Base-by-base conservation (phyloP, 2,797 vertebrate genomes). In the Chanos chanos region DNA sequence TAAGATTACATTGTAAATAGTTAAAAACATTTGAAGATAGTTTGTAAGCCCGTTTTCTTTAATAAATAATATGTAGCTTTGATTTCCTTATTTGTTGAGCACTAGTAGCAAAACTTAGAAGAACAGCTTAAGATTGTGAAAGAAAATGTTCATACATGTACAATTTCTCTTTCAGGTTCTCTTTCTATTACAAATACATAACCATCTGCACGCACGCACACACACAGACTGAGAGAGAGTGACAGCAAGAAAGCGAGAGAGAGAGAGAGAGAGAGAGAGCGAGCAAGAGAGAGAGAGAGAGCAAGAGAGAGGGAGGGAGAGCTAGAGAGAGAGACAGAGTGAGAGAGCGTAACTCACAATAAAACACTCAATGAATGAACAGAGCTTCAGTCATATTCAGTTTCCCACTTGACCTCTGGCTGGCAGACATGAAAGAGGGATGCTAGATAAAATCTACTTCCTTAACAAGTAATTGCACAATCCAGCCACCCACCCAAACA, bases 101-200 rank as follows among this genome's bases (percentile, higher is more conserved):
- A 75, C 69, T 77, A 78, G 68, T 73, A 60, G 72, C 66, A 80
- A 78, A 73, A 78, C 55, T 72, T 64, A 47, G 67, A 67, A 51
- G 45, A 74, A 71, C 15, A 53, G 61, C 56, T 37, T 61, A 30
- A 71, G 55, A 72, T 39, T 64, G 61, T 45, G 19, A 66, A 69
- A 67, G 27, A 44, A 74, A 58, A 36, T 18, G 57, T 71, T 70
- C 30, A 68, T 37, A 72, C n/a, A n/a, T n/a, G 40, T 43, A 22
- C 10, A 43, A 9, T 2, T 18, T 31, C 36, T 36, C 13, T 36
- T 36, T 13, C 66, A 68, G 61, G 47, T 74, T 73, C 45, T 72
- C 75, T 67, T 68, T 58, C 70, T 64, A 68, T 41, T 61, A 66
- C 70, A 45, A 56, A 71, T 70, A 31, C 4, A 58, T 75, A 73